These are phyloP conservation scores for Semotilus atromaculatus DNA, from an alignment of 2,797 vertebrate genomes.

Conservation along the genomic window DNA sequence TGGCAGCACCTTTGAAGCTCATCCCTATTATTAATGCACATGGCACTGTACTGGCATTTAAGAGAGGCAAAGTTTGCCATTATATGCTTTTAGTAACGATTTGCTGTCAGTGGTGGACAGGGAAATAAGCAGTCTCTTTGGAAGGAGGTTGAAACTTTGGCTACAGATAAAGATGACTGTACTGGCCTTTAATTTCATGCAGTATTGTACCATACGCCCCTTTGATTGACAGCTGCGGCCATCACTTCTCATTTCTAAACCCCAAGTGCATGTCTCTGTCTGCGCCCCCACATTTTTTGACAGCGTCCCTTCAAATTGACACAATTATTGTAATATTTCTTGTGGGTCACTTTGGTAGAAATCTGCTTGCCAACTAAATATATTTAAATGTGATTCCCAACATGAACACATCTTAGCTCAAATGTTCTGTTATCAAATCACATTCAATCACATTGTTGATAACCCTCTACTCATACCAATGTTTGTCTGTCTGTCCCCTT, in stretches of 20 bases:
- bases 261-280: slow-evolving; percentile 3
- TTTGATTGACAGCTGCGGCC: slow-evolving; percentile 31
- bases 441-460: slow-evolving; percentile 56
- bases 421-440: slow-evolving; percentile 31
- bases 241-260: slow-evolving; percentile 17
- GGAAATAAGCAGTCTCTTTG: slow-evolving; percentile 58
- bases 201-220: neutral
- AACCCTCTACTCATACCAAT: slow-evolving; percentile 9
- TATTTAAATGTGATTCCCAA: neutral
- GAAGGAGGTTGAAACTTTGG: slow-evolving; percentile 58
- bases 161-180: slow-evolving; percentile 40
- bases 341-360: slow-evolving; percentile 20
- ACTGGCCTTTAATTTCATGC: neutral
- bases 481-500: slow-evolving; percentile 36
- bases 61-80: slow-evolving; percentile 62
- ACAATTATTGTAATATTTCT: slow-evolving; percentile 15
- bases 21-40: slow-evolving; percentile 65
- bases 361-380: slow-evolving; percentile 16
- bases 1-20: slow-evolving; percentile 56
- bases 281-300: slow-evolving; percentile 45
- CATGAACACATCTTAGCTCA: neutral
- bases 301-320: neutral
- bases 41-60: slow-evolving; percentile 67
- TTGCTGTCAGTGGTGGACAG: slow-evolving; percentile 73
- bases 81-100: slow-evolving; percentile 80